Percentiles rank a stretch among this genome's conserved stretches.
These are phyloP conservation scores for Bombus cullumanus DNA, from an alignment of 1,140 invertebrate genomes.

Conservation along the genomic window DNA sequence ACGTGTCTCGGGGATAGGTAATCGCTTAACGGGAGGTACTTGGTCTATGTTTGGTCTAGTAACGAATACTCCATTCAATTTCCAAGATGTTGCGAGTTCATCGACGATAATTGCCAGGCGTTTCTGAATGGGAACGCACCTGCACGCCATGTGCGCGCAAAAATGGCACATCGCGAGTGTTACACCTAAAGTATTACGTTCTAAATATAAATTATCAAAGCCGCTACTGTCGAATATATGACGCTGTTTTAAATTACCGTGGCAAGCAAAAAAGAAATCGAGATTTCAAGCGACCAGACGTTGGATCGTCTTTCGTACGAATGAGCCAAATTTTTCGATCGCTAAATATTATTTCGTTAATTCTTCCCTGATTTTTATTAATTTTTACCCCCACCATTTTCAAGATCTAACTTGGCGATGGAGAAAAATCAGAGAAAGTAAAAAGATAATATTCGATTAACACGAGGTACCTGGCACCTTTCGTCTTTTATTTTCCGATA, in stretches of 20 bases:
- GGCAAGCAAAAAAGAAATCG: background rate
- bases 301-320: background rate
- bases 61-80: constrained; percentile 39
- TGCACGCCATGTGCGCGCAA: constrained; percentile 37
- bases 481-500: too few species aligned
- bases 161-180: background rate
- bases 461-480: too few species aligned
- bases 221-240: background rate
- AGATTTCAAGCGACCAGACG: background rate
- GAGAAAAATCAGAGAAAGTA: background rate
- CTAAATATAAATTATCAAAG: background rate
- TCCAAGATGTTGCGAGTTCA: constrained; percentile 29
- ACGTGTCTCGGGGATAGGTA: constrained; percentile 5
- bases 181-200: background rate
- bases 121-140: constrained; percentile 35
- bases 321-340: background rate
- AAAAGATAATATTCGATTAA: background rate
- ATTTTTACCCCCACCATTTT: background rate
- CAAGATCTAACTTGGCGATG: background rate
- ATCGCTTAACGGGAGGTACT: constrained; percentile 1
- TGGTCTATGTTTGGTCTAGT: constrained; percentile 20
- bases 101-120: constrained; percentile 29
- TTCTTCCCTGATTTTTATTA: too few species aligned
- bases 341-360: background rate
- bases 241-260: background rate